These are phyloP conservation scores for Ciconia stormi DNA, from an alignment of 2,113 vertebrate genomes.

Conservation along the genomic window DNA sequence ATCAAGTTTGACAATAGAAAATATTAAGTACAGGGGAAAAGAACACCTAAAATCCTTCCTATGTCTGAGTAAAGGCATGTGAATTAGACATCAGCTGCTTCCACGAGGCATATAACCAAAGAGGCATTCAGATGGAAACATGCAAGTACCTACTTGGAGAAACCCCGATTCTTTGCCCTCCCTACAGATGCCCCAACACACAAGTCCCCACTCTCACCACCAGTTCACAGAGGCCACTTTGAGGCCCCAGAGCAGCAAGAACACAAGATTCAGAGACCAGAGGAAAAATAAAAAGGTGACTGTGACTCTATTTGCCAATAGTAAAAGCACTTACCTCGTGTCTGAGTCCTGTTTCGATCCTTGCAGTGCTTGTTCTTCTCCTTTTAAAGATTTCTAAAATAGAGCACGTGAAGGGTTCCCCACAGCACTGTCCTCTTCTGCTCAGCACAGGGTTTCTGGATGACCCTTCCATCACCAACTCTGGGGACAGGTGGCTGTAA, in stretches of 20 bases:
- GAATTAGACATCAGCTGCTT: background rate
- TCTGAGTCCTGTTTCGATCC: background rate
- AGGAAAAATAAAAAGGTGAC: background rate
- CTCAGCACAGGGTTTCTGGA: background rate
- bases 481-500: background rate
- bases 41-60: background rate
- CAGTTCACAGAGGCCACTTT: background rate
- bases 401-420: background rate
- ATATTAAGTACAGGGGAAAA: background rate
- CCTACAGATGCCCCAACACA: too few species aligned
- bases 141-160: background rate
- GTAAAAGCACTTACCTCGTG: background rate
- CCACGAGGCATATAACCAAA: background rate
- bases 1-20: background rate
- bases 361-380: accelerated
- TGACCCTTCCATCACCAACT: background rate
- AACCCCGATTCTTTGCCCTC: background rate
- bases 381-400: background rate
- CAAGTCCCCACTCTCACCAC: background rate
- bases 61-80: background rate
- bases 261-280: background rate
- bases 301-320: background rate
- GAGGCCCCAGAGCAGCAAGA: background rate
- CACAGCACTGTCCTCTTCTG: background rate
- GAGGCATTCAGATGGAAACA: background rate